Evolutionary conservation across 2,888 invertebrate species (phyloP), one percentile per base, ranked within the genome.

Genomic region (Troglohyphantes excavatus): DNA sequence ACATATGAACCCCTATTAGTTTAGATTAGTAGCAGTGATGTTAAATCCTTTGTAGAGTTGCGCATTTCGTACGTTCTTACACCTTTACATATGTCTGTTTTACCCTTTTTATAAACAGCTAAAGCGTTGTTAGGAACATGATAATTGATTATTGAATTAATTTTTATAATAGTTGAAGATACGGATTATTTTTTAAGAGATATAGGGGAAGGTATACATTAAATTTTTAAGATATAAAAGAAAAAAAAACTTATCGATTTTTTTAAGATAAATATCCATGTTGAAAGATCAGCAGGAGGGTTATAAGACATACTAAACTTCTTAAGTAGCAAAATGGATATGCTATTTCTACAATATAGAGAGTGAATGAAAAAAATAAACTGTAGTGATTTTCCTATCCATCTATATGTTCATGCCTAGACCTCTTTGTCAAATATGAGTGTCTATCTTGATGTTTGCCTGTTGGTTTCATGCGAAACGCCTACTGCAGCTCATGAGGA

Each of bases 361-460:
- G 89, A 84, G 78, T 84, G 83, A 78, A 70, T 83, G 70, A 78
- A 75, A n/a, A 88, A 73, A 85, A 63, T 11, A 53, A 81, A 79
- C 29, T 59, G 76, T 83, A 39, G 70, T 67, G 68, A 83, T 43
- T 89, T 89, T 84, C 67, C 73, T 88, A 68, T 88, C 72, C 67
- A 81, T 89, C 83, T 83, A 46, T 89, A 72, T 89, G 88, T 83
- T 75, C 82, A 83, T 83, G 89, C 76, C 68, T 84, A 83, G 83
- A 33, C 26, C 23, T 70, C 72, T 78, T 65, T 61, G 89, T 78
- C 83, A 72, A 83, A 75, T 76, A 70, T 78, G 83, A 53, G 67
- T 89, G 78, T 83, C 46, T 29, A 39, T 89, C 76, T 89, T 83
- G 65, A 46, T 89, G 89, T 89, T 83, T 63, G 78, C 75, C 83